phyloP scores from a whole-genome alignment of 2,888 invertebrate species.

The Proisotoma minuta region DNA sequence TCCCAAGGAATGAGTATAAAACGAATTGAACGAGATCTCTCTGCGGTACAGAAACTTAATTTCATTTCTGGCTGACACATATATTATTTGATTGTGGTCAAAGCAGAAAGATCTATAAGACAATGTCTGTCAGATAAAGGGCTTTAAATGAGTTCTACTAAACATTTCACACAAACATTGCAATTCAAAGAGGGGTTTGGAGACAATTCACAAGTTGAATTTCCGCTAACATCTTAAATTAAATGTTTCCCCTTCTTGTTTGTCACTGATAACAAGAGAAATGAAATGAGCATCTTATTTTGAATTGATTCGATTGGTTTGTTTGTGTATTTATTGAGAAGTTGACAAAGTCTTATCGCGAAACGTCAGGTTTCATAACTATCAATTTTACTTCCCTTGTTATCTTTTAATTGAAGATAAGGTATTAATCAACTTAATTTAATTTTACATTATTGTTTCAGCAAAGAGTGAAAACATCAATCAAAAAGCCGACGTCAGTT shows the following conservation, averaged over 20 bases:
- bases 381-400: not conserved
- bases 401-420: not conserved
- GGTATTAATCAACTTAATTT: too few species aligned
- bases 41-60: constrained; percentile 9
- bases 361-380: not conserved
- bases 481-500: too few species aligned
- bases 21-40: too few species aligned
- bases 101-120: constrained; percentile 5
- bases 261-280: not conserved
- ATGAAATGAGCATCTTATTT: not conserved
- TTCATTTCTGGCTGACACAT: constrained; percentile 10
- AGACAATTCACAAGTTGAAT: too few species aligned
- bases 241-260: constrained; percentile 5
- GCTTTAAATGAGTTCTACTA: not conserved
- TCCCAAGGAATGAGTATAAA: too few species aligned
- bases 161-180: not conserved
- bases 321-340: too few species aligned
- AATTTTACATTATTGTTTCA: too few species aligned
- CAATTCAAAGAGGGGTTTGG: not conserved
- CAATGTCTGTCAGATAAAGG: constrained; percentile 12
- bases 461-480: too few species aligned
- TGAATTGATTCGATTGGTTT: too few species aligned
- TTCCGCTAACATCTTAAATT: constrained; percentile 1
- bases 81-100: constrained; percentile 14
- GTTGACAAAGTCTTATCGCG: not conserved